A percentile compares a stretch with the other conserved stretches of the same genome.
Evolutionary conservation across 2,113 vertebrate genomes (phyloP).

Genomic region (Microtus ochrogaster): DNA sequence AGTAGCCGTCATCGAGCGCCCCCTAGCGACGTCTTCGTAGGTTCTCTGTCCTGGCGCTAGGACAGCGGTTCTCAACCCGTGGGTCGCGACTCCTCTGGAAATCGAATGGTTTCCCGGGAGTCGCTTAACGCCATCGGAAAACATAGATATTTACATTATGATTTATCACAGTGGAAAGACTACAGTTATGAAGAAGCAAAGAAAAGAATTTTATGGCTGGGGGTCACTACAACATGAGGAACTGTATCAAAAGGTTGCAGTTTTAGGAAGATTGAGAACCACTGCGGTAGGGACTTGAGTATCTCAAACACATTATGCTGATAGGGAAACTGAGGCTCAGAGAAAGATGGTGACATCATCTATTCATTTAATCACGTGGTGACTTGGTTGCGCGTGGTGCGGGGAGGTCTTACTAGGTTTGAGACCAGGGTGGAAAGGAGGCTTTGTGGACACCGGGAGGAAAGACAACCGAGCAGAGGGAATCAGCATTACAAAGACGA

Average conservation of each 20-base stretch:
- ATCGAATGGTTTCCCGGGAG: not conserved
- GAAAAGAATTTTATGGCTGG: not conserved
- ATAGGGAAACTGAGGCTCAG: not conserved
- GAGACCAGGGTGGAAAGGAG: not conserved
- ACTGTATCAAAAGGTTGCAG: not conserved
- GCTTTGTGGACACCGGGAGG: no score
- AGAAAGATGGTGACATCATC: not conserved
- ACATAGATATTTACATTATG: not conserved
- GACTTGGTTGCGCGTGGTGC: not conserved
- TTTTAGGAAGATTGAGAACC: not conserved
- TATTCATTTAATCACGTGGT: not conserved
- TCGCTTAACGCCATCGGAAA: not conserved
- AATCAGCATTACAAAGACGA: not conserved
- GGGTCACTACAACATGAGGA: not conserved
- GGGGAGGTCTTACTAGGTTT: not conserved
- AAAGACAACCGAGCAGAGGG: no score
- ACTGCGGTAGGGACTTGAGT: not conserved
- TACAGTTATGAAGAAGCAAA: not conserved
- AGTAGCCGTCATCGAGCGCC: not conserved
- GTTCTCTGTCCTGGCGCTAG: not conserved
- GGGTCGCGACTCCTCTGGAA: not conserved
- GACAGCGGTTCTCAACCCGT: not conserved
- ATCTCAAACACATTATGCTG: not conserved
- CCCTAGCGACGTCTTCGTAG: not conserved
- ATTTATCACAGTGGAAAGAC: not conserved